phyloP scores from a whole-genome alignment of 2,113 vertebrate species.

The Uropsilus gracilis region DNA sequence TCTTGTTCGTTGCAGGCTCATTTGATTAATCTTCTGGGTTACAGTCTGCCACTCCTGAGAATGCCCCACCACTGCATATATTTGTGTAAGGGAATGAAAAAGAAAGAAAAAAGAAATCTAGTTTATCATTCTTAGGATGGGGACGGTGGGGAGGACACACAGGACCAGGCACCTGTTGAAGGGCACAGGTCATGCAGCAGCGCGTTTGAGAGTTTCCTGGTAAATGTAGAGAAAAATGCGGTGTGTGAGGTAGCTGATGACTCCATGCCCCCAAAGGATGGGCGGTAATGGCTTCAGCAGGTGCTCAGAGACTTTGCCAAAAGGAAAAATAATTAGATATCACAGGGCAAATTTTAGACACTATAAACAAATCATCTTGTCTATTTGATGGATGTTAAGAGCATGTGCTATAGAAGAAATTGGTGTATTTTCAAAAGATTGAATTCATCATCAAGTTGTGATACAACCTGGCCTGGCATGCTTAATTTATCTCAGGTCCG shows the following conservation, averaged over 20 bases:
- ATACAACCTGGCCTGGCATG: background rate
- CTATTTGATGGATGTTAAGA: slow-evolving; percentile 64
- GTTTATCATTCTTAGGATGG: background rate
- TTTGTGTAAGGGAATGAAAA: slow-evolving; percentile 18
- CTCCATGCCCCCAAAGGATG: slow-evolving; percentile 37
- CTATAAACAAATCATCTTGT: slow-evolving; percentile 62
- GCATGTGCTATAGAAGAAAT: slow-evolving; percentile 58
- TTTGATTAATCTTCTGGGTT: background rate
- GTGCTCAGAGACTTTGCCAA: slow-evolving; percentile 67
- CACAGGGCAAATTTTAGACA: slow-evolving; percentile 59
- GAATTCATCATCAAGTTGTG: slow-evolving; percentile 58
- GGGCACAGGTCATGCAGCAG: background rate
- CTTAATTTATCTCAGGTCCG: slow-evolving; percentile 25
- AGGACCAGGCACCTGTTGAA: slow-evolving; percentile 37
- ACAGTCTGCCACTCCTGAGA: background rate
- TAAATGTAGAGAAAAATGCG: slow-evolving; percentile 59
- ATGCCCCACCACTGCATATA: background rate
- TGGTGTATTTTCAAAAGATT: slow-evolving; percentile 63
- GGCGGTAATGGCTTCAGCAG: slow-evolving; percentile 66
- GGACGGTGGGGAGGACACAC: background rate
- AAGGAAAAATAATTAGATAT: slow-evolving; percentile 74
- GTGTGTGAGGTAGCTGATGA: slow-evolving; percentile 8
- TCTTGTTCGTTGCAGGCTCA: background rate
- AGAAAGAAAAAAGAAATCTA: background rate
- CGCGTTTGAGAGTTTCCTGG: background rate